phyloP scores from a whole-genome alignment of 2,797 vertebrate genomes.

The Gymnothorax reevesii region DNA sequence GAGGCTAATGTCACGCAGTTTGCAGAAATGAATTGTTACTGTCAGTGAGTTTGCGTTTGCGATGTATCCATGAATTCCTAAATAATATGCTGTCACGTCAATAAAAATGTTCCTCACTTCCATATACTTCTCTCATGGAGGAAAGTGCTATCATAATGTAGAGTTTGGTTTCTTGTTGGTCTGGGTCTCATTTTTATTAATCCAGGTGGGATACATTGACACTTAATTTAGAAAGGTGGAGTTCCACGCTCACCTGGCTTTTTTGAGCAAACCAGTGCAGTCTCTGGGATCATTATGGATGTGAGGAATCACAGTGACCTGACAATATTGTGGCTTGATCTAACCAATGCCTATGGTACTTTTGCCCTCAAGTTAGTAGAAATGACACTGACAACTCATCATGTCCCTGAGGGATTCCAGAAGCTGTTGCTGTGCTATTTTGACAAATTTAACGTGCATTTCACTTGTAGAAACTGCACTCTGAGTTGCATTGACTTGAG shows the following conservation, averaged over 20 bases:
- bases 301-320: background rate
- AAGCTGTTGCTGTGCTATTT: background rate
- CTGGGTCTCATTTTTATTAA: too few species aligned
- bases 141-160: too few species aligned
- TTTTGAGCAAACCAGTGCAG: background rate
- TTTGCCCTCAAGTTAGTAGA: background rate
- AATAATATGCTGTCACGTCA: too few species aligned
- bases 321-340: background rate
- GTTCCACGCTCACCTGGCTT: background rate
- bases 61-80: too few species aligned
- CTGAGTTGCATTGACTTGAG: background rate
- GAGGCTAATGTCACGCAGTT: too few species aligned
- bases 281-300: background rate
- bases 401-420: background rate
- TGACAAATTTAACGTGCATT: background rate
- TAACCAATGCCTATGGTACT: background rate
- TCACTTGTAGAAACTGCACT: background rate
- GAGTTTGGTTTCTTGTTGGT: too few species aligned
- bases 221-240: slow-evolving; percentile 1
- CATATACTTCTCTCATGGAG: too few species aligned
- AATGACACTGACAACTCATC: background rate
- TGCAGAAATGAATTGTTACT: too few species aligned
- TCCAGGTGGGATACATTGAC: background rate
- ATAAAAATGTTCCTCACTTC: too few species aligned
- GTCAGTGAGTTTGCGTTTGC: too few species aligned